A percentile compares a stretch with the other conserved stretches of the same genome.
These are phyloP conservation scores for Pristionchus arcanus DNA, from an alignment of 2,888 invertebrate genomes.

Conservation along the genomic window DNA sequence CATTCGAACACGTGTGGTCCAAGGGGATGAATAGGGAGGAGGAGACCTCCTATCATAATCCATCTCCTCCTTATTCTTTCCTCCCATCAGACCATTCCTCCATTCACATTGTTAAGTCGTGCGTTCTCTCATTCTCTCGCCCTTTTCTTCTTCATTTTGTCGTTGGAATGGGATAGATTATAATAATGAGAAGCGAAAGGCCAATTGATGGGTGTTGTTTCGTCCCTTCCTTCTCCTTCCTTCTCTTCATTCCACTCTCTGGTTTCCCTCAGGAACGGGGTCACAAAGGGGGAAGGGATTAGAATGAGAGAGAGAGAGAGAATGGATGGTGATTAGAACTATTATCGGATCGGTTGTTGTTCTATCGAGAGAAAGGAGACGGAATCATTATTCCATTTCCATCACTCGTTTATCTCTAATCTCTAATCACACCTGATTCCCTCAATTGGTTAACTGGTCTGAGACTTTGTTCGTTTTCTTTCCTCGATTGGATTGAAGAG, in stretches of 20 bases:
- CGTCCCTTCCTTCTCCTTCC: neutral
- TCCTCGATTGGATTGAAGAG: slow-evolving; percentile 9
- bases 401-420: neutral
- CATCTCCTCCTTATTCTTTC: neutral
- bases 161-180: neutral
- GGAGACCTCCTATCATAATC: neutral
- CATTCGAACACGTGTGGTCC: neutral
- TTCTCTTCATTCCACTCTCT: neutral
- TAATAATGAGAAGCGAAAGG: slow-evolving; percentile 43
- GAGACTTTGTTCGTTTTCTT: neutral
- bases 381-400: slow-evolving; percentile 13
- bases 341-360: slow-evolving; percentile 41
- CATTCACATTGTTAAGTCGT: neutral
- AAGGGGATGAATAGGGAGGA: neutral
- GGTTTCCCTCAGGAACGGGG: slow-evolving; percentile 20
- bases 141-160: slow-evolving; percentile 27
- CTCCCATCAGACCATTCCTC: too few species aligned
- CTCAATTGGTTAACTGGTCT: neutral
- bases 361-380: neutral
- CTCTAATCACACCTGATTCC: neutral
- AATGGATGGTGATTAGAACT: slow-evolving; percentile 36
- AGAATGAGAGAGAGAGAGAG: neutral
- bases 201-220: slow-evolving; percentile 7
- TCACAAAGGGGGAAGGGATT: slow-evolving; percentile 34
- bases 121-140: neutral